These are phyloP conservation scores for Patiria pectinifera DNA, from an alignment of 53 echinoderm and acorn worm genomes.

Conservation along the genomic window DNA sequence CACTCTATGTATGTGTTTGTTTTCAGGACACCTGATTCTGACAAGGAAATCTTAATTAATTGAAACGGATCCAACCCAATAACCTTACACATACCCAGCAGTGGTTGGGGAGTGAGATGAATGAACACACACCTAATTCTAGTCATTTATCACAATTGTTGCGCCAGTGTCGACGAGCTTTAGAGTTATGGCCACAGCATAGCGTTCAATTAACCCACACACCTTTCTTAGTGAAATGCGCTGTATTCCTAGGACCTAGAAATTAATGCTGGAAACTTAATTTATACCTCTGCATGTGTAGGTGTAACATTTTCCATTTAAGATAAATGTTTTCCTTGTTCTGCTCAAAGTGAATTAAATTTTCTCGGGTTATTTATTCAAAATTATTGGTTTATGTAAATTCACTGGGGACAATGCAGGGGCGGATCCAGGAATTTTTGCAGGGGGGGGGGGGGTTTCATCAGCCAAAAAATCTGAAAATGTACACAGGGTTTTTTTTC, in stretches of 20 bases:
- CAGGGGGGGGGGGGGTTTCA: too few relatives aligned
- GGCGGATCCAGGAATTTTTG: too few relatives aligned
- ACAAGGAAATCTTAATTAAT: conserved; percentile 6
- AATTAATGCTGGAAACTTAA: conserved; percentile 15
- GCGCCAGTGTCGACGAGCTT: not conserved
- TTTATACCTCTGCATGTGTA: not conserved
- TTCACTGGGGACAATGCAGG: too few relatives aligned
- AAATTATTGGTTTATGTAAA: not conserved
- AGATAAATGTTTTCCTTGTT: conserved; percentile 6
- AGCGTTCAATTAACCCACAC: conserved; percentile 17
- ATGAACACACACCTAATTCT: conserved; percentile 20
- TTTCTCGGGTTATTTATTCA: not conserved
- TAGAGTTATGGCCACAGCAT: not conserved
- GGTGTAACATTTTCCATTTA: not conserved
- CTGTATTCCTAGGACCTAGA: conserved; percentile 18
- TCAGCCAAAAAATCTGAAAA: too few relatives aligned
- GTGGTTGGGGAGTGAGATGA: not conserved
- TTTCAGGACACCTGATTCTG: conserved; percentile 27
- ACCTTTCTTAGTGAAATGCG: not conserved
- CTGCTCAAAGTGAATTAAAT: not conserved
- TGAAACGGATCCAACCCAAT: not conserved
- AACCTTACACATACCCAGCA: too few relatives aligned
- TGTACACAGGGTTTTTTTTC: too few relatives aligned
- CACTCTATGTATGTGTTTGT: not conserved
- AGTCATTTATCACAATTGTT: conserved; percentile 43